phyloP scores from a whole-genome alignment of 2,888 invertebrate species.

The Zaprionus obscuricornis region DNA sequence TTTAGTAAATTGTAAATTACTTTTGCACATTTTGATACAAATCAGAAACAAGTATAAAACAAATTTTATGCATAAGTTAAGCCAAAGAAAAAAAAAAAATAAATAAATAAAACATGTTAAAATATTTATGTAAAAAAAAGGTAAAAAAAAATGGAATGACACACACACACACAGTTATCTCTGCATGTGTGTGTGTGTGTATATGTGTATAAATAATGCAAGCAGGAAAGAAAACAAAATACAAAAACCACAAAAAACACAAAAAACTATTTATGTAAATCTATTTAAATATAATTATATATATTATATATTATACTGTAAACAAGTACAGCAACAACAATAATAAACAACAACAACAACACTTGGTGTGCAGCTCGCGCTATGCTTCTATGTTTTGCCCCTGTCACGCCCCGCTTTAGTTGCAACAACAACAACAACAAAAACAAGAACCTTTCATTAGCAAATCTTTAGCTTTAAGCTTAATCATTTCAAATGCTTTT shows the following conservation, averaged over 20 bases:
- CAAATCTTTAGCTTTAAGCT: conserved; percentile 71
- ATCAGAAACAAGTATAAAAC: conserved; percentile 55
- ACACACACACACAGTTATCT: conserved; percentile 14
- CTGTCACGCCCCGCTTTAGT: conserved; percentile 52
- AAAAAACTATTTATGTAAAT: conserved; percentile 57
- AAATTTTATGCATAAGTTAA: conserved; percentile 81
- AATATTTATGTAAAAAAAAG: conserved; percentile 53
- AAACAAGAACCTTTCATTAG: conserved; percentile 56
- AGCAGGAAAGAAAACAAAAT: conserved; percentile 72
- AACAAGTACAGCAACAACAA: conserved; percentile 12
- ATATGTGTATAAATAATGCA: conserved; percentile 33
- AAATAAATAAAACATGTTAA: conserved; percentile 41
- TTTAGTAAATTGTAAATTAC: conserved; percentile 65
- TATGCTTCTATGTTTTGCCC: conserved; percentile 61
- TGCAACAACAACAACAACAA: conserved; percentile 28
- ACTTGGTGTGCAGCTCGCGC: conserved; percentile 69
- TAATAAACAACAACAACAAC: conserved; percentile 29
- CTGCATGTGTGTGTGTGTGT: conserved; percentile 20
- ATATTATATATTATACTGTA: conserved; percentile 15
- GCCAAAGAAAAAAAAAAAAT: conserved; percentile 80
- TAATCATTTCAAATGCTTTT: conserved; percentile 41
- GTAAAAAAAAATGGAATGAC: conserved; percentile 3
- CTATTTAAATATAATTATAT: conserved; percentile 41
- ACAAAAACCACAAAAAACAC: conserved; percentile 42
- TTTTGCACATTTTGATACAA: conserved; percentile 66